phyloP scores from a whole-genome alignment of 2,888 invertebrate genomes.

The Drosophila leonis region DNA sequence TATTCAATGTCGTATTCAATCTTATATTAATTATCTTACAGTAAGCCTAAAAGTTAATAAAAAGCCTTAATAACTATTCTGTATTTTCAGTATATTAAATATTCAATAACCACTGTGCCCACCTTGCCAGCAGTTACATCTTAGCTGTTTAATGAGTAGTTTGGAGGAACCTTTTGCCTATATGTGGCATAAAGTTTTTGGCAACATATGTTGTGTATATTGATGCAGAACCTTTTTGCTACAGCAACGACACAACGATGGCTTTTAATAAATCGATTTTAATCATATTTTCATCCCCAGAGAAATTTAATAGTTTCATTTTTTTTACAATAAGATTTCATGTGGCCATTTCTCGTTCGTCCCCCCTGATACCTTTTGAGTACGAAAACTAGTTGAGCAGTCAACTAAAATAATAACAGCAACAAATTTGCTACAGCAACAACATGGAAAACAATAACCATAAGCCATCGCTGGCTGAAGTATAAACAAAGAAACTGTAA shows the following conservation, averaged over 20 bases:
- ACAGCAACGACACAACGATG: slow-evolving; percentile 49
- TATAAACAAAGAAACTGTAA: slow-evolving; percentile 78
- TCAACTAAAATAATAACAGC: slow-evolving; percentile 75
- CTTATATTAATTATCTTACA: neutral
- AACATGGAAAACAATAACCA: slow-evolving; percentile 35
- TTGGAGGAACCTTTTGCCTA: slow-evolving; percentile 23
- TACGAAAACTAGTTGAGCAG: slow-evolving; percentile 47
- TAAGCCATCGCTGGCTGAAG: slow-evolving; percentile 56
- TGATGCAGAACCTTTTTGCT: slow-evolving; percentile 32
- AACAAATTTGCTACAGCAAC: slow-evolving; percentile 62
- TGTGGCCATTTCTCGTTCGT: slow-evolving; percentile 31
- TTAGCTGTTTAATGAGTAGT: slow-evolving; percentile 26
- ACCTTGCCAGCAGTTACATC: slow-evolving; percentile 30
- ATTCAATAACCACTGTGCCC: slow-evolving; percentile 40
- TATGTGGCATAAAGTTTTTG: slow-evolving; percentile 54
- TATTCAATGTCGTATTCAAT: no score
- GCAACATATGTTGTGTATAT: slow-evolving; percentile 63
- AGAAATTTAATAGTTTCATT: slow-evolving; percentile 78
- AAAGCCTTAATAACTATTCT: neutral
- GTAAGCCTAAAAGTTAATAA: no score
- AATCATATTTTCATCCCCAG: slow-evolving; percentile 82
- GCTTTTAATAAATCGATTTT: slow-evolving; percentile 84
- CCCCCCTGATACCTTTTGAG: slow-evolving; percentile 11
- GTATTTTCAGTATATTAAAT: neutral
- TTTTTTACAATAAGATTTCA: slow-evolving; percentile 72